phyloP scores from a whole-genome alignment of 2,888 invertebrate species.

The Phanerotoma sp. region DNA sequence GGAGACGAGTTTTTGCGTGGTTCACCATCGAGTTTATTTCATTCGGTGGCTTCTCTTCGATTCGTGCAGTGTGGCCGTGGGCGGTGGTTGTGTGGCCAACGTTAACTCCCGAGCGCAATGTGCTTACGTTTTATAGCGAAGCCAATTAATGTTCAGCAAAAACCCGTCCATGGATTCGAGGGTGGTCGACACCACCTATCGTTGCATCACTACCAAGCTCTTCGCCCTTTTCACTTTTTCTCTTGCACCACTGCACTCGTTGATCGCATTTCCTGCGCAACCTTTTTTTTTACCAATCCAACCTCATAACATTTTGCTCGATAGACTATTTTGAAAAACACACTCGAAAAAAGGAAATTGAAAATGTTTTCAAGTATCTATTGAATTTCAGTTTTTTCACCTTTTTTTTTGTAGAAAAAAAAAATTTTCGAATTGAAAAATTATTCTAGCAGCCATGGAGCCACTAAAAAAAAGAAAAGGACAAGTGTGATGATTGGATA shows the following conservation, averaged over 20 bases:
- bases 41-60: conserved; percentile 36
- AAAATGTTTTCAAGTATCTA: too few species aligned
- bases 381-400: too few species aligned
- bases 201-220: conserved; percentile 18
- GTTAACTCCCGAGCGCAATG: conserved; percentile 30
- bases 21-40: conserved; percentile 45
- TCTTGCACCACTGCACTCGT: neutral
- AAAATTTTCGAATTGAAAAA: too few species aligned
- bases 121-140: conserved; percentile 50
- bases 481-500: too few species aligned
- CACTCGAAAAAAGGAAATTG: neutral
- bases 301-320: conserved; percentile 10
- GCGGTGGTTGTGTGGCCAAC: conserved; percentile 26
- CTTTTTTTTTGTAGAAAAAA: too few species aligned
- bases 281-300: conserved; percentile 1
- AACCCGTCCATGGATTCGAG: conserved; percentile 45
- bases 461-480: too few species aligned
- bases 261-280: conserved; percentile 3
- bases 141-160: conserved; percentile 54
- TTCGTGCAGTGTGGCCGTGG: conserved; percentile 42
- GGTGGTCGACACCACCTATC: conserved; percentile 51
- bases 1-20: conserved; percentile 55
- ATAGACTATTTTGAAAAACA: neutral
- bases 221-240: conserved; percentile 7
- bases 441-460: too few species aligned